Evolutionary conservation across 92 coral and sea anemone genomes (phyloP).

Genomic region (Epizoanthus scotinus): DNA sequence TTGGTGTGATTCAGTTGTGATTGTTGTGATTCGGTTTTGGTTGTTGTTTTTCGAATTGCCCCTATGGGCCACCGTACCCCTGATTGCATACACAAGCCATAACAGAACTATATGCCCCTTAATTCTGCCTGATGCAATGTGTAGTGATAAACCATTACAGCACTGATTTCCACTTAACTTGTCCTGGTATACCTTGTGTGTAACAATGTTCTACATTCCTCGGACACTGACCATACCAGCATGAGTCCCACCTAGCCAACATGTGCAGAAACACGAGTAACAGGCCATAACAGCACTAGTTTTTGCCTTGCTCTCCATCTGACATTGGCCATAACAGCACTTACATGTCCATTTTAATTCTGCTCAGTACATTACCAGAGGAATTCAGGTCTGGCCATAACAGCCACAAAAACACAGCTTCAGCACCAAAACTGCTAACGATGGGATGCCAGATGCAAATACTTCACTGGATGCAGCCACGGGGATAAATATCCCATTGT

Average conservation of each 20-base stretch:
- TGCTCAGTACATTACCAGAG: slow-evolving; percentile 4
- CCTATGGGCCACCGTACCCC: too few species aligned
- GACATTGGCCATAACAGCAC: slow-evolving; percentile 14
- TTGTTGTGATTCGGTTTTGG: too few species aligned
- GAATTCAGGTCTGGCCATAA: slow-evolving; percentile 16
- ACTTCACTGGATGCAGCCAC: slow-evolving; percentile 55
- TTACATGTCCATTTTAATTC: not conserved
- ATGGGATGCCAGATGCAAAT: slow-evolving; percentile 54
- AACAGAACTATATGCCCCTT: slow-evolving; percentile 3
- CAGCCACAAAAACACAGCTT: slow-evolving; percentile 40
- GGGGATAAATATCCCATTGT: slow-evolving; percentile 47
- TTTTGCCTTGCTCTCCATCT: not conserved
- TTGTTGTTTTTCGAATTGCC: too few species aligned
- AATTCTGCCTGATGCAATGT: not conserved
- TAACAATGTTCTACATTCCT: not conserved
- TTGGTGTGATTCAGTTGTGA: too few species aligned
- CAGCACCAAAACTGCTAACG: slow-evolving; percentile 54
- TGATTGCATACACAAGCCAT: not conserved
- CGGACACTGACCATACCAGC: slow-evolving; percentile 5
- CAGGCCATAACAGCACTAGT: slow-evolving; percentile 15
- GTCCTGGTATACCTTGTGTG: not conserved
- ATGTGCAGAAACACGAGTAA: not conserved
- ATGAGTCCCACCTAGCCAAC: slow-evolving; percentile 3
- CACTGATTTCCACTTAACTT: not conserved
- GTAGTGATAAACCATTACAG: not conserved